Conservation (phyloP, 2,888 invertebrate species). For the Drosophila histrio region DNA sequence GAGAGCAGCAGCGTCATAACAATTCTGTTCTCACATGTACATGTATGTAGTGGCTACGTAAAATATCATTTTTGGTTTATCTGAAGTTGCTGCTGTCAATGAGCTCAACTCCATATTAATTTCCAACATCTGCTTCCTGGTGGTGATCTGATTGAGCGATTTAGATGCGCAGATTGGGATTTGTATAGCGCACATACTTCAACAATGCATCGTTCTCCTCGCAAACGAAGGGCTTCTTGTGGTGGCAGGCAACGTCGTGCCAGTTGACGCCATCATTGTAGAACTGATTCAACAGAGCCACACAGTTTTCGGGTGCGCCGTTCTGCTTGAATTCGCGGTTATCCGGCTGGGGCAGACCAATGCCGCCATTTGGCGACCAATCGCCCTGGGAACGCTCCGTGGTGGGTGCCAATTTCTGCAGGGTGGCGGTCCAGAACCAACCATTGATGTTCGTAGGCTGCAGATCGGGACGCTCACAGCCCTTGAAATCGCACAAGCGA, state of each 20-base stretch:
- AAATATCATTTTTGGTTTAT: constrained; percentile 82
- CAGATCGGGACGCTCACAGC: constrained; percentile 93
- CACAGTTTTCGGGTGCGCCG: constrained; percentile 93
- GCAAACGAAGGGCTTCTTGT: constrained; percentile 94
- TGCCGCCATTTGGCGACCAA: constrained; percentile 94
- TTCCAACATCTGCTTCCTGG: constrained; percentile 9
- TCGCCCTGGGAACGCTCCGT: constrained; percentile 93
- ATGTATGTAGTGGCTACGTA: constrained; percentile 37
- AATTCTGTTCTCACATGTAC: constrained; percentile 12
- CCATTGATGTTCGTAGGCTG: constrained; percentile 92
- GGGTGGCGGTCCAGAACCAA: constrained; percentile 96
- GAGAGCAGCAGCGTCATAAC: constrained; percentile 34
- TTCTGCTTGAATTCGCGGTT: constrained; percentile 92
- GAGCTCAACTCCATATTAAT: constrained; percentile 25
- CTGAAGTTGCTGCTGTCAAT: constrained; percentile 63
- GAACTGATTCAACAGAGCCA: constrained; percentile 94
- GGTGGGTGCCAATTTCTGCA: constrained; percentile 93
- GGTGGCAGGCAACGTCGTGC: constrained; percentile 96
- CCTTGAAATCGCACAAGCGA: constrained; percentile 94
- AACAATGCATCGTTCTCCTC: constrained; percentile 94
- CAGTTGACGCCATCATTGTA: constrained; percentile 96
- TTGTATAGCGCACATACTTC: constrained; percentile 92
- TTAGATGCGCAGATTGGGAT: constrained; percentile 91
- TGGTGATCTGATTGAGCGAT: neutral
- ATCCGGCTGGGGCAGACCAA: constrained; percentile 94